Evolutionary conservation across 2,888 invertebrate genomes (phyloP).

Genomic region (Cheilosia variabilis): DNA sequence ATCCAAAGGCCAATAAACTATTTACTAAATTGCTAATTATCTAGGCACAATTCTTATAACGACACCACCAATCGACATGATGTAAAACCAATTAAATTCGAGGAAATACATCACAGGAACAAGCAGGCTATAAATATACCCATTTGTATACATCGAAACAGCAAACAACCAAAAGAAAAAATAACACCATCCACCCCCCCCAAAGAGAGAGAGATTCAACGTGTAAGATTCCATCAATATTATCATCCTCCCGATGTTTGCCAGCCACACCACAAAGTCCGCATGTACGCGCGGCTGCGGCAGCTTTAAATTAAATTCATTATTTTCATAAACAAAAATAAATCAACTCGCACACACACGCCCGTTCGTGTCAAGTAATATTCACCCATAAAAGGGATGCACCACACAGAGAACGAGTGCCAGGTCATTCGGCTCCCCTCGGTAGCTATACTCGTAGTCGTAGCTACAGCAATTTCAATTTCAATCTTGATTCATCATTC

Average conservation of each 20-base stretch:
- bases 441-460: not conserved
- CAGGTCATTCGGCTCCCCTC: constrained; percentile 3
- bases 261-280: constrained; percentile 10
- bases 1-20: constrained; percentile 44
- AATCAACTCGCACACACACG: constrained; percentile 33
- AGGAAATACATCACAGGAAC: constrained; percentile 44
- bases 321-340: constrained; percentile 54
- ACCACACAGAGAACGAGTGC: not conserved
- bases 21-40: constrained; percentile 50
- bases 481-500: constrained; percentile 67
- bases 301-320: constrained; percentile 40
- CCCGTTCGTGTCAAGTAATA: constrained; percentile 21
- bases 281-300: constrained; percentile 2
- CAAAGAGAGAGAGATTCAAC: constrained; percentile 5
- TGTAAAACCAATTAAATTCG: constrained; percentile 59
- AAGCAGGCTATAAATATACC: constrained; percentile 39
- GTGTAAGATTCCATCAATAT: constrained; percentile 18
- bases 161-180: constrained; percentile 1
- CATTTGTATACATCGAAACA: not conserved
- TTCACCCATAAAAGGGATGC: constrained; percentile 50
- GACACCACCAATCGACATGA: constrained; percentile 51
- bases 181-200: constrained; percentile 9
- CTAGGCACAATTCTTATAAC: constrained; percentile 44
- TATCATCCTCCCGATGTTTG: constrained; percentile 21
- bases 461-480: constrained; percentile 45